Percentiles rank a stretch among this genome's conserved stretches.
Evolutionary conservation across 2,797 vertebrate genomes (phyloP).

Genomic region (Esox lucius): DNA sequence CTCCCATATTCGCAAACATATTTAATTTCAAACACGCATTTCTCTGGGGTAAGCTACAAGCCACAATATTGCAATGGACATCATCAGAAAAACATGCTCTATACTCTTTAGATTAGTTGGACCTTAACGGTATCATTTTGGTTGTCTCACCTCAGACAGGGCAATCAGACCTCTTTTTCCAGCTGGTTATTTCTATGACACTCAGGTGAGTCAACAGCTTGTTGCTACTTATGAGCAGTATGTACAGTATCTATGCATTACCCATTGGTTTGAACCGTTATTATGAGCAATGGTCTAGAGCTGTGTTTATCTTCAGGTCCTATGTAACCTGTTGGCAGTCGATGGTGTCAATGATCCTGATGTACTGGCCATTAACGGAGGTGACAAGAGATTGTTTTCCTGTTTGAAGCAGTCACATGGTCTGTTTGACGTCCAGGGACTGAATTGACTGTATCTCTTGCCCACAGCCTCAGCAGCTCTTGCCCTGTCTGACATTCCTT

Average conservation of each 20-base stretch:
- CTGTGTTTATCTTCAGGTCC: slow-evolving; percentile 63
- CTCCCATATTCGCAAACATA: too few relatives aligned
- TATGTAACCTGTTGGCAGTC: slow-evolving; percentile 96
- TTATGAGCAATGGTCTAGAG: neutral
- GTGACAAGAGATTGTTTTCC: slow-evolving; percentile 66
- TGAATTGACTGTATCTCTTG: slow-evolving; percentile 25
- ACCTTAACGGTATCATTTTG: neutral
- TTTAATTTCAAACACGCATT: too few relatives aligned
- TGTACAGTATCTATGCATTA: neutral
- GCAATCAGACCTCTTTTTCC: slow-evolving; percentile 94
- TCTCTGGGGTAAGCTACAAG: too few relatives aligned
- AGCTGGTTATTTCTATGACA: slow-evolving; percentile 95
- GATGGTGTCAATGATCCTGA: slow-evolving; percentile 95
- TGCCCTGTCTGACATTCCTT: slow-evolving; percentile 94
- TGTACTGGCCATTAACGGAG: slow-evolving; percentile 94
- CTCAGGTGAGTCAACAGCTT: slow-evolving; percentile 79
- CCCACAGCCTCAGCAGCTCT: slow-evolving; percentile 90
- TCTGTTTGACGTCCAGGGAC: neutral
- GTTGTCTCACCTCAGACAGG: slow-evolving; percentile 78
- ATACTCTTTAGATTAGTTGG: neutral
- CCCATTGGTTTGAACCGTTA: neutral
- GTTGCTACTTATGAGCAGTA: neutral
- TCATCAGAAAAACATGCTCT: neutral
- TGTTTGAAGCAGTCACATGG: neutral
- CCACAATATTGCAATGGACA: too few relatives aligned